Base-by-base conservation (phyloP, 2,113 vertebrate species). In the Malurus cyaneus region DNA sequence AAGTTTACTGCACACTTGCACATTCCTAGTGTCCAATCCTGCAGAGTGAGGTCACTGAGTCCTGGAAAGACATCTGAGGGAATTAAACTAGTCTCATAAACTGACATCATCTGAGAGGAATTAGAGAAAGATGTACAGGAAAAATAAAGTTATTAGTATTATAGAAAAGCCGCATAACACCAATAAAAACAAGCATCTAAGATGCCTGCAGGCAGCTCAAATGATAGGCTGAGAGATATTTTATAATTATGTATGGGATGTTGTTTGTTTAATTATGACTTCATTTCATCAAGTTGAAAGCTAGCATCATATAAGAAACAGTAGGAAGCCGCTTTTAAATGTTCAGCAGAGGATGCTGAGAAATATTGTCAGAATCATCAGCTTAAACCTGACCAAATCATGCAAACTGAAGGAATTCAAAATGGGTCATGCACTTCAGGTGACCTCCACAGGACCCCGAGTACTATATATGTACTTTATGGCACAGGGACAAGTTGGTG, bases 11-110 rank as follows among this genome's bases (percentile, higher is more conserved):
- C 47, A n/a, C 41, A 74, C 61, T 94, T 88, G 80, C 47, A 59
- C 64, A 93, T 94, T 95, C 91, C 85, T 1, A 90, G 21, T 87
- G 70, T 77, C 94, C 82, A 85, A 25, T 89, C 94, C 92, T 81
- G 86, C 64, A 47, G 81, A 95, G 60, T 91, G 66, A 96, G 90
- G 89, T 96, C 95, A 90, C 53, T 15, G 44, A 80, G 81, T 88
- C 93, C 70, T 96, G 90, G 91, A 96, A 91, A 92, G 77, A 95
- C 90, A 97, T 93, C 92, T 88, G 47, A 96, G 85, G 89, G 44
- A 96, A 62, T 57, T 85, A 83, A 91, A 74, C 49, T 70, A 85
- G 93, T 93, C 86, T 83, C 3, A 8, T 70, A 83, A 82, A 96
- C 49, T 86, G 79, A 90, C 88, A 89, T 96, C 36, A 78, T 95